These are phyloP conservation scores for Platycercus adscitus DNA, from an alignment of 2,113 vertebrate species.

Conservation along the genomic window DNA sequence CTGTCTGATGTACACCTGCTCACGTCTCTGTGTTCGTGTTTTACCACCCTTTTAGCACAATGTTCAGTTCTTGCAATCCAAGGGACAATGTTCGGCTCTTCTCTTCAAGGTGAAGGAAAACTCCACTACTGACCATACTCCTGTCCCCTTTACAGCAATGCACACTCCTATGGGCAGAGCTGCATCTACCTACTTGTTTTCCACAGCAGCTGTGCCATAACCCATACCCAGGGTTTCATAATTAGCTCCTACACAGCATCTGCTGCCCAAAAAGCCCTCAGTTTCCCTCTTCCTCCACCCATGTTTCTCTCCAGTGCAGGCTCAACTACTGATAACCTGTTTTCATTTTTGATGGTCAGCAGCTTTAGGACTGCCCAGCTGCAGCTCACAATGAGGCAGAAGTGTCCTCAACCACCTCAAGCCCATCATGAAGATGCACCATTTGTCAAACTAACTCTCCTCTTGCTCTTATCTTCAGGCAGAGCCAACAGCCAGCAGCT, in stretches of 20 bases:
- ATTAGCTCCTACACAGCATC: not conserved
- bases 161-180: not conserved
- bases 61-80: not conserved
- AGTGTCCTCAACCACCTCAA: not conserved
- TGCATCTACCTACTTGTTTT: not conserved
- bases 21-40: not conserved
- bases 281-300: not conserved
- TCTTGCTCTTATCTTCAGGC: not conserved
- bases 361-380: not conserved
- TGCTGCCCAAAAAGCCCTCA: not conserved
- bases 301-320: not conserved
- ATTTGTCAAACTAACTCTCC: not conserved
- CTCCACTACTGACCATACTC: not conserved
- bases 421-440: not conserved
- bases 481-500: not conserved
- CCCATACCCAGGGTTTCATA: not conserved
- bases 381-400: not conserved
- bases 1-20: not conserved
- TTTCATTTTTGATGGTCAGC: not conserved
- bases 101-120: not conserved
- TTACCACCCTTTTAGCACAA: not conserved
- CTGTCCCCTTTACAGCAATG: not conserved
- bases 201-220: not conserved
- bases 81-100: accelerated
- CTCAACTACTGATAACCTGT: not conserved